Conservation (phyloP, 1,140 invertebrate genomes). For the Aphaenogaster ashmeadi region DNA sequence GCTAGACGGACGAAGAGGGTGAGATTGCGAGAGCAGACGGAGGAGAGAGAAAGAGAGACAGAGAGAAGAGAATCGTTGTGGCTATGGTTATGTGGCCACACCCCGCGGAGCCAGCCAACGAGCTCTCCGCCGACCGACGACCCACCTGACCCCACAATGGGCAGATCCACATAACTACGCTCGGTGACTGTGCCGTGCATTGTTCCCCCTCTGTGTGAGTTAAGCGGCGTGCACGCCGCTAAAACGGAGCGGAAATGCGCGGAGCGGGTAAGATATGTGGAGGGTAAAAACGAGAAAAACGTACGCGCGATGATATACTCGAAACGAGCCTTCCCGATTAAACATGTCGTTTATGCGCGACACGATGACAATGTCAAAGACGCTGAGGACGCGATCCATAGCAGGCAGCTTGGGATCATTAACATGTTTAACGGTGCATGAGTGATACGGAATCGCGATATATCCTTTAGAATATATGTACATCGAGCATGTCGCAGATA, state of each 20-base stretch:
- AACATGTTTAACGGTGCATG: conserved; percentile 81
- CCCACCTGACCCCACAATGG: conserved; percentile 79
- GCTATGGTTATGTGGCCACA: conserved; percentile 80
- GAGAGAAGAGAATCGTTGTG: conserved; percentile 63
- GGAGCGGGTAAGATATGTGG: not conserved
- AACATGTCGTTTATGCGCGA: conserved; percentile 37
- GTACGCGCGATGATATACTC: conserved; percentile 47
- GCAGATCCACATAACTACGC: conserved; percentile 68
- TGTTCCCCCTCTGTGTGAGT: conserved; percentile 68
- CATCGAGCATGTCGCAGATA: conserved; percentile 39
- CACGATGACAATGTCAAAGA: conserved; percentile 62
- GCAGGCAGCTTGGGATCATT: conserved; percentile 70
- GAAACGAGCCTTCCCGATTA: conserved; percentile 9
- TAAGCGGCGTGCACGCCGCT: conserved; percentile 47
- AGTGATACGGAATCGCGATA: conserved; percentile 76
- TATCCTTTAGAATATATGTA: conserved; percentile 67
- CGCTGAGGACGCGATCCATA: conserved; percentile 54
- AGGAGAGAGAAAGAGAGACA: conserved; percentile 53
- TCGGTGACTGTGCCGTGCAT: conserved; percentile 45
- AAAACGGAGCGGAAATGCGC: conserved; percentile 37
- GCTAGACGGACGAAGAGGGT: conserved; percentile 35
- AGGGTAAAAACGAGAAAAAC: conserved; percentile 52
- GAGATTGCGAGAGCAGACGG: conserved; percentile 11
- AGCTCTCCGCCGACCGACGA: conserved; percentile 74
- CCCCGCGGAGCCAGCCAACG: conserved; percentile 80